Evolutionary conservation across 2,113 vertebrate genomes (phyloP), one percentile per base, ranked within the genome.

Genomic region (Thermophis baileyi): DNA sequence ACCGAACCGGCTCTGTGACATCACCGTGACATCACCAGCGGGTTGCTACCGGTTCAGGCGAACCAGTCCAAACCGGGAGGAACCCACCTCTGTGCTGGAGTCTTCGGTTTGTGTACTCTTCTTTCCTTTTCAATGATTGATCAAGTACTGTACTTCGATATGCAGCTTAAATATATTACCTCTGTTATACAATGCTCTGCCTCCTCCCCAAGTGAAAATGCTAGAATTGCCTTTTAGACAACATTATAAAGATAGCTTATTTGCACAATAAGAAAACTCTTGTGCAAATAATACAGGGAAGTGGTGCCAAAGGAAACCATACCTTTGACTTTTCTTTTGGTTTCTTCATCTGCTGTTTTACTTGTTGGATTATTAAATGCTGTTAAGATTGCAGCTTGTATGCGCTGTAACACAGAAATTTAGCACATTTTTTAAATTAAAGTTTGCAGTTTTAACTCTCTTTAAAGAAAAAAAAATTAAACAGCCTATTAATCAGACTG

Each of bases 351-450:
- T 90, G 99, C 99, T 0, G 99, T 99, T 97, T 98, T 99, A 96
- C 99, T 98, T 11, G 99, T 99, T 93, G 99, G 99, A 96, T 99
- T 99, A 96, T 99, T 99, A 97, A 99, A 99, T 14, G 98, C 98
- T 98, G 98, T 99, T 95, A 99, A 98, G 96, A 99, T 99, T 94
- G 98, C 98, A 30, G 98, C 98, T 97, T 99, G 99, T 97, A 99
- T 99, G 90, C 99, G 98, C 99, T 99, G 94, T 9, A 97, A 95
- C 89, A 95, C 35, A 96, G 95, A 93, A 12, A 44, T 46, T 55
- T 25, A 95, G 51, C 24, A 90, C 89, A 49, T 89, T 63, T 90
- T 92, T 91, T 2, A 11, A 30, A 22, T 50, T 49, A 51, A 93
- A 50, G n/a, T 63, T 94, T 9, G 92, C 55, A 91, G 14, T 89